phyloP scores from a whole-genome alignment of 2,797 vertebrate species.

The Bovichtus diacanthus region DNA sequence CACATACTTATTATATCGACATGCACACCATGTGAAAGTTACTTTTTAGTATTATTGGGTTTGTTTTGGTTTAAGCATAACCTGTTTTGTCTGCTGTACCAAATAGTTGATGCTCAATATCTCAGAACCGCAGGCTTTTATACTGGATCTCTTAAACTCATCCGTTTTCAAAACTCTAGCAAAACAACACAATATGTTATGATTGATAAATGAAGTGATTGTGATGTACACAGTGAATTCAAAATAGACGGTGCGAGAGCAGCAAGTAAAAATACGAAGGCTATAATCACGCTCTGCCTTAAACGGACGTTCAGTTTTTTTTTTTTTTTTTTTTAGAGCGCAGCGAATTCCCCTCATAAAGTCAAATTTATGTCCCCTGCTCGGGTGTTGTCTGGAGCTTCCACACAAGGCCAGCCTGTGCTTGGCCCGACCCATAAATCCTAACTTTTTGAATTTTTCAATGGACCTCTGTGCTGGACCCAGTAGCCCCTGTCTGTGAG shows the following conservation, averaged over 20 bases:
- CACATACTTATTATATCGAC: too few species aligned
- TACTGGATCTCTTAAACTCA: background rate
- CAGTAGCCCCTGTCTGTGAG: slow-evolving; percentile 19
- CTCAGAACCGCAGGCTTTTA: background rate
- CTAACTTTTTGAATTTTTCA: slow-evolving; percentile 69
- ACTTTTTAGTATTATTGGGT: too few species aligned
- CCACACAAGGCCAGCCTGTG: slow-evolving; percentile 77
- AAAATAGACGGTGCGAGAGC: background rate
- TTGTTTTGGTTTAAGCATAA: too few species aligned
- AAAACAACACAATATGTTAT: background rate
- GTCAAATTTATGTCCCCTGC: slow-evolving; percentile 69
- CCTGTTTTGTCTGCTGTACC: too few species aligned
- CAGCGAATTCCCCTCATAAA: slow-evolving; percentile 73
- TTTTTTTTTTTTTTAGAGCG: slow-evolving; percentile 32
- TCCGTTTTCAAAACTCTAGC: background rate
- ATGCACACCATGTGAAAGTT: too few species aligned
- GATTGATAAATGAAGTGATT: background rate
- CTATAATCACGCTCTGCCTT: slow-evolving; percentile 1
- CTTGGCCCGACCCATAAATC: slow-evolving; percentile 72
- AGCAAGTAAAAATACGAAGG: background rate
- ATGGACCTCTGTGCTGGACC: slow-evolving; percentile 76
- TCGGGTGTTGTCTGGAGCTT: slow-evolving; percentile 65
- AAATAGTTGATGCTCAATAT: too few species aligned
- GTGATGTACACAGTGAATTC: background rate
- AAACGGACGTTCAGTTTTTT: slow-evolving; percentile 35